Evolutionary conservation across 2,113 vertebrate genomes (phyloP).

Genomic region (Steatornis caripensis): DNA sequence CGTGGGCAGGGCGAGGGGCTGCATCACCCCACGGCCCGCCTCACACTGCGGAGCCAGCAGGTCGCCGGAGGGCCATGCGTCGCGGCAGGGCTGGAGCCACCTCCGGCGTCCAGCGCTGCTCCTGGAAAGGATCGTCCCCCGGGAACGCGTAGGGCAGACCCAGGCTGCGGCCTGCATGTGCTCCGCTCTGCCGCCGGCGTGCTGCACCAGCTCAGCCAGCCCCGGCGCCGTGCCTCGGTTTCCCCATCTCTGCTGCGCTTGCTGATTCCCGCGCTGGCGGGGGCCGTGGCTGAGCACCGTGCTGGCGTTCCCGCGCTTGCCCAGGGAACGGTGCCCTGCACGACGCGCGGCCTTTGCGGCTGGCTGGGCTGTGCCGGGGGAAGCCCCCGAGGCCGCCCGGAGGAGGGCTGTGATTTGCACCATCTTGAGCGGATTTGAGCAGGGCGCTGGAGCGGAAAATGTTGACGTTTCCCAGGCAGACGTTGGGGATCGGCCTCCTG

Average conservation of each 20-base stretch:
- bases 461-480: constrained; percentile 51
- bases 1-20: background rate
- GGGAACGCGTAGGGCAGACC: no score
- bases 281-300: rapidly evolving
- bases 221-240: background rate
- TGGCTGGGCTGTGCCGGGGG: background rate
- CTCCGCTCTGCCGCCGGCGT: no score
- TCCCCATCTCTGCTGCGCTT: background rate
- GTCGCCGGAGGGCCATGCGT: background rate
- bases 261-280: rapidly evolving
- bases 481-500: background rate
- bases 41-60: rapidly evolving
- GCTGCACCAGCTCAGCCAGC: background rate
- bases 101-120: no score
- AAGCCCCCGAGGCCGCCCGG: background rate
- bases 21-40: background rate
- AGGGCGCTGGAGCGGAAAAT: constrained; percentile 17
- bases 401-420: background rate
- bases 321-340: background rate
- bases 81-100: rapidly evolving
- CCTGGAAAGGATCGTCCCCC: no score
- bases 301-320: rapidly evolving
- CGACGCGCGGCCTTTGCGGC: rapidly evolving
- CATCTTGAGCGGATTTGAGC: constrained; percentile 41
- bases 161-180: no score